Base-by-base conservation (phyloP, 2,113 vertebrate species). In the Calyptommatus sinebrachiatus region DNA sequence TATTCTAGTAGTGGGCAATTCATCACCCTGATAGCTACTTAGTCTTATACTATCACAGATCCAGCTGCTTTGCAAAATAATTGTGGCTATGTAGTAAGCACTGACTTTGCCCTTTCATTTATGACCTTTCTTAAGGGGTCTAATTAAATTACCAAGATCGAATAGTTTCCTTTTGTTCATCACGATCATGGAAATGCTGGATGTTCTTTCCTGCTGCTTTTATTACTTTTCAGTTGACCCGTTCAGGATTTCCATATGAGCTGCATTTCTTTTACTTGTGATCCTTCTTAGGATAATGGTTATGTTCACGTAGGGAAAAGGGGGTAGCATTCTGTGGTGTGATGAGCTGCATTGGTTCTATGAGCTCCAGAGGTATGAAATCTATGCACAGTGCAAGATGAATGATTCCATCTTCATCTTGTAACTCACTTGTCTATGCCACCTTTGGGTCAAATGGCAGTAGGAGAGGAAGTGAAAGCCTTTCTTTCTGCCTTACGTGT, bases 11-110 rank as follows among this genome's bases (percentile, higher is more conserved):
- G 77, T 26, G 70, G 57, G 29, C 48, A 2, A 53, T 21, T 74
- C 53, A 57, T 75, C 73, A 41, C 16, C 76, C 29, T 77, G 61
- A 71, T 71, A 62, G 62, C 57, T 83, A 31, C 41, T 79, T 71
- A 72, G n/a, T 21, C 7, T 29, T 65, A 65, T 5, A 61, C 69
- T 46, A 65, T 63, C n/a, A 22, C 24, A 78, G 86, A 82, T 7
- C 78, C 24, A 29, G 28, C 14, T 9, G 29, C 66, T 77, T 5
- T 76, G 7, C 57, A 8, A 41, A 71, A 41, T 71, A 71, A 20
- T 21, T 46, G 4, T n/a, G 2, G 16, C 31, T 21, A 70, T 18
- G 29, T 60, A 29, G 26, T 63, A 79, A 62, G 60, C 26, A 79
- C 14, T 72, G 57, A 71, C 20, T 28, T 48, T 79, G 69, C 29